Evolutionary conservation across 2,888 invertebrate genomes (phyloP).

Genomic region (Pyrrhosoma nymphula): DNA sequence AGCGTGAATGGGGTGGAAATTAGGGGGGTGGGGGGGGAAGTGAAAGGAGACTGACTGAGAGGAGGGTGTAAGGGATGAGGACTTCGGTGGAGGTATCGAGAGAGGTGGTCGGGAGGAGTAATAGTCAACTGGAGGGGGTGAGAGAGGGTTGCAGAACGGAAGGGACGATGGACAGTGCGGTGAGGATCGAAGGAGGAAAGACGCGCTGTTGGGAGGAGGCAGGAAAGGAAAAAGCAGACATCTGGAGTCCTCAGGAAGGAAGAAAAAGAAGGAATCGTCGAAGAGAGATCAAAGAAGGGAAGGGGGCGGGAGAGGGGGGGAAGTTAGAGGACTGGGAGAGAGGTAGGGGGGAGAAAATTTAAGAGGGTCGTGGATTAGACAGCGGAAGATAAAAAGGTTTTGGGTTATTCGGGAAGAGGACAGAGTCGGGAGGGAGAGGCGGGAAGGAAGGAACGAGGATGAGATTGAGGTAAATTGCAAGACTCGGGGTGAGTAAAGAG

Average conservation of each 20-base stretch:
- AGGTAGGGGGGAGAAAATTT: not conserved
- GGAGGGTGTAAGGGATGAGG: not conserved
- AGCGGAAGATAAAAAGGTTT: conserved; percentile 18
- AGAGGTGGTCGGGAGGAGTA: not conserved
- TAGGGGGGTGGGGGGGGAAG: not conserved
- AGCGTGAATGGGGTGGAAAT: not conserved
- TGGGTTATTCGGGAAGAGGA: not conserved
- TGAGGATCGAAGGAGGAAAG: too few relatives aligned
- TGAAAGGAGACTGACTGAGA: not conserved
- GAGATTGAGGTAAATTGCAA: conserved; percentile 2
- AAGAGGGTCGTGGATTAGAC: conserved; percentile 18
- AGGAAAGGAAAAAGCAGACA: not conserved
- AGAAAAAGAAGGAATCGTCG: not conserved
- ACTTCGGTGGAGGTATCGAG: not conserved
- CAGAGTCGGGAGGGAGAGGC: not conserved
- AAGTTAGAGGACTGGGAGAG: too few relatives aligned
- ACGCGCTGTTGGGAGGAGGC: too few relatives aligned
- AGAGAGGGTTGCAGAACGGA: not conserved
- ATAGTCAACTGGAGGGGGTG: not conserved
- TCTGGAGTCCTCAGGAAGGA: not conserved
- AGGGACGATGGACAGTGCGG: not conserved
- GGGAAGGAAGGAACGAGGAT: not conserved
- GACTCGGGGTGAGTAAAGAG: not conserved
- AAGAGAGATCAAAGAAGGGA: not conserved
- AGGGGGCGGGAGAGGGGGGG: not conserved